phyloP scores from a whole-genome alignment of 1,140 invertebrate species.

The Diploscapter pachys region DNA sequence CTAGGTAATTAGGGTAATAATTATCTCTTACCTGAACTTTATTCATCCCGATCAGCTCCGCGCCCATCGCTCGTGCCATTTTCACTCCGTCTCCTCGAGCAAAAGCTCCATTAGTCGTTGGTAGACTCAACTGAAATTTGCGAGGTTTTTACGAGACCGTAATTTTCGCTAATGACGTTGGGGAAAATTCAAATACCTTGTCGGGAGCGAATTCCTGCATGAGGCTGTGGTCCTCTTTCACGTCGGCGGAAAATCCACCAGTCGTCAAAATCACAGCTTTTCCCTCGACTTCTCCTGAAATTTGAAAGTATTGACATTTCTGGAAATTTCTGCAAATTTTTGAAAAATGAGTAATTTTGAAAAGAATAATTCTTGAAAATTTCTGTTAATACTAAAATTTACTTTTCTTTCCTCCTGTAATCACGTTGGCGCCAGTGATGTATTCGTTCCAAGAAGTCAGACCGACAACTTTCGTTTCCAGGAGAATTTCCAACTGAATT shows the following conservation, averaged over 20 bases:
- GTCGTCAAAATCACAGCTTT: constrained; percentile 59
- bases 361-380: too few relatives aligned
- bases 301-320: not conserved
- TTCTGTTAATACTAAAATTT: too few relatives aligned
- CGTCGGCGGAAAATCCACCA: constrained; percentile 49
- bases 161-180: too few relatives aligned
- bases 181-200: constrained; percentile 15
- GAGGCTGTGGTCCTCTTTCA: constrained; percentile 46
- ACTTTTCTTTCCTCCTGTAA: constrained; percentile 25
- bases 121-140: constrained; percentile 33
- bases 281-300: constrained; percentile 26
- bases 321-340: not conserved
- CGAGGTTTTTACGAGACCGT: too few relatives aligned
- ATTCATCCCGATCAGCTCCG: constrained; percentile 53
- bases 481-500: not conserved
- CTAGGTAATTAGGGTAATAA: too few relatives aligned
- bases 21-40: constrained; percentile 26
- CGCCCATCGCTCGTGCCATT: constrained; percentile 49
- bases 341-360: not conserved
- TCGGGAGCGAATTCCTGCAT: constrained; percentile 53
- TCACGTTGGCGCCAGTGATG: constrained; percentile 47
- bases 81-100: constrained; percentile 60
- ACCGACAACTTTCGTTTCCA: constrained; percentile 48
- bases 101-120: constrained; percentile 60
- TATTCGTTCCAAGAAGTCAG: constrained; percentile 56